These are phyloP conservation scores for Scaptomyza tumidula DNA, from an alignment of 2,888 invertebrate species.

Conservation along the genomic window DNA sequence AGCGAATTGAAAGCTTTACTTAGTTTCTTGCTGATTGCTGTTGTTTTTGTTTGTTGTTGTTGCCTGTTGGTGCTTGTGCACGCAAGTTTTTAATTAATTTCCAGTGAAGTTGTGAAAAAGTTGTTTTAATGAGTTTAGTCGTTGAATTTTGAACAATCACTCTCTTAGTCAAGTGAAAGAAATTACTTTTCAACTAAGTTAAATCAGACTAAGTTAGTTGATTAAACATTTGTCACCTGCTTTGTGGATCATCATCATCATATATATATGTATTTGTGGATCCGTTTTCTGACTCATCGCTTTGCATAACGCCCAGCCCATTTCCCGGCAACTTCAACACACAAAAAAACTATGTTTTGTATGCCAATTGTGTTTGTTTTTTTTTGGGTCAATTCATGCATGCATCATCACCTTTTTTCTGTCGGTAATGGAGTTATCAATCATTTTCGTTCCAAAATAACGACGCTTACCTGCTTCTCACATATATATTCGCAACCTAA, in stretches of 20 bases:
- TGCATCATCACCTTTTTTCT: slow-evolving; percentile 33
- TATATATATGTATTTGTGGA: neutral
- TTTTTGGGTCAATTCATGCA: slow-evolving; percentile 35
- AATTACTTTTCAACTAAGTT: slow-evolving; percentile 5
- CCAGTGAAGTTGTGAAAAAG: slow-evolving; percentile 57
- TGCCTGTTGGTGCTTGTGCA: slow-evolving; percentile 11
- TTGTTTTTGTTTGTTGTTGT: neutral
- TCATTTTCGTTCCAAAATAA: slow-evolving; percentile 49
- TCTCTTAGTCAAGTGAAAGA: slow-evolving; percentile 6
- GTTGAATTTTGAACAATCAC: slow-evolving; percentile 53
- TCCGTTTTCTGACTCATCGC: slow-evolving; percentile 17
- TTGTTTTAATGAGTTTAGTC: slow-evolving; percentile 64
- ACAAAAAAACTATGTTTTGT: slow-evolving; percentile 12
- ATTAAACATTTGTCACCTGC: neutral
- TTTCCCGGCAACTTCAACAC: slow-evolving; percentile 11
- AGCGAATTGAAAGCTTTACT: slow-evolving; percentile 68
- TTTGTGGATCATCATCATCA: neutral
- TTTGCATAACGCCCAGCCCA: slow-evolving; percentile 19
- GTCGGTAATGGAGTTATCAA: slow-evolving; percentile 45
- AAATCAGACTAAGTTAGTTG: neutral
- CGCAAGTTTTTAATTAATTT: slow-evolving; percentile 72
- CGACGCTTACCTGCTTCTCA: slow-evolving; percentile 39
- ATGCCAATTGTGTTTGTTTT: slow-evolving; percentile 12
- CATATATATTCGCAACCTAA: slow-evolving; percentile 21
- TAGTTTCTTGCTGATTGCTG: slow-evolving; percentile 14